A percentile compares a stretch with the other conserved stretches of the same genome.
phyloP scores from a whole-genome alignment of 2,888 invertebrate genomes.

The Tridacna crocea region DNA sequence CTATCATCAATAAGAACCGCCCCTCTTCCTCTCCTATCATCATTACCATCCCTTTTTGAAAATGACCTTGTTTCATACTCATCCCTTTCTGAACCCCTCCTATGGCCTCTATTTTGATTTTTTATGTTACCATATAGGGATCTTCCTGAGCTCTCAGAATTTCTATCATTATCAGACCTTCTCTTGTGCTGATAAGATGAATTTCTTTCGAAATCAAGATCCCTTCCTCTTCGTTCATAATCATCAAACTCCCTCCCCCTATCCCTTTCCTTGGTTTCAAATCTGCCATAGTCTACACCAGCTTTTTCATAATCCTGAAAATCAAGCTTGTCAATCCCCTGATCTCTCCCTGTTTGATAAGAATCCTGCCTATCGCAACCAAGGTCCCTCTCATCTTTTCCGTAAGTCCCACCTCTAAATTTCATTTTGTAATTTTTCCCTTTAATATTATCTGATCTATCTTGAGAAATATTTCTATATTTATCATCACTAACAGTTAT shows the following conservation, averaged over 20 bases:
- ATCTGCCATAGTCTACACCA: not conserved
- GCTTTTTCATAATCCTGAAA: not conserved
- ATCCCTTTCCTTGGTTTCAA: not conserved
- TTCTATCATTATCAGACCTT: no score
- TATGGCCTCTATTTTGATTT: not conserved
- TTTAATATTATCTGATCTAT: not conserved
- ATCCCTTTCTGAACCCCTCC: constrained; percentile 11
- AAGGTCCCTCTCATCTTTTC: not conserved
- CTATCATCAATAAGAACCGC: constrained; percentile 9
- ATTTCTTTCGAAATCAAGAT: not conserved
- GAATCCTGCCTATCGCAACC: not conserved
- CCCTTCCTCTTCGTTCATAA: not conserved
- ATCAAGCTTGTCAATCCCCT: not conserved
- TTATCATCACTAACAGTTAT: not conserved
- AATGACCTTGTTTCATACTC: not conserved
- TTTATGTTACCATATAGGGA: no score
- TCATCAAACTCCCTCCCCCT: no score
- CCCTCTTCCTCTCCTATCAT: not conserved
- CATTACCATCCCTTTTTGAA: not conserved
- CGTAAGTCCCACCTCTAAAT: not conserved
- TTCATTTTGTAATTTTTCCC: not conserved
- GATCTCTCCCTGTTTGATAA: not conserved
- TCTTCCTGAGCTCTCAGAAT: no score
- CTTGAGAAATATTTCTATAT: not conserved
- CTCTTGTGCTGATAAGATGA: no score